These are phyloP conservation scores for Picathartes gymnocephalus DNA, from an alignment of 2,113 vertebrate species.

Conservation along the genomic window DNA sequence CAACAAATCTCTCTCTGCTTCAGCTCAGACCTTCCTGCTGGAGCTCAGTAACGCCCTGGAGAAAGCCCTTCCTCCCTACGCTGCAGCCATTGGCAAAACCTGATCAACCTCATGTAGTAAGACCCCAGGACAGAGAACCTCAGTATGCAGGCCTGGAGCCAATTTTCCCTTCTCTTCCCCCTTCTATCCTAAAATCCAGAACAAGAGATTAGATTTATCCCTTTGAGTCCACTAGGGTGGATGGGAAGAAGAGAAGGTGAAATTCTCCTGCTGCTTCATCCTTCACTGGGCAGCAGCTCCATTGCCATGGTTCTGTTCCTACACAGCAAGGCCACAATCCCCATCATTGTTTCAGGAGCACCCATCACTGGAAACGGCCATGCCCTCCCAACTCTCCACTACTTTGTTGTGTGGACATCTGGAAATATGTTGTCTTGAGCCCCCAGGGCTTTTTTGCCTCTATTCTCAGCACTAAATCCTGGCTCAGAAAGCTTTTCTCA, in stretches of 20 bases:
- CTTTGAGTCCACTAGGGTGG: neutral
- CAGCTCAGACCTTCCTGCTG: neutral
- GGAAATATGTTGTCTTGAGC: neutral
- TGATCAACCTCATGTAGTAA: neutral
- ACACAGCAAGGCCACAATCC: neutral
- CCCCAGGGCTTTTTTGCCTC: conserved; percentile 39
- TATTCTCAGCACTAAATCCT: conserved; percentile 10
- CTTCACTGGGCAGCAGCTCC: rapidly evolving
- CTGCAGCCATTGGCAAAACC: neutral
- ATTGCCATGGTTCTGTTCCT: neutral
- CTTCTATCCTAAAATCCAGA: neutral
- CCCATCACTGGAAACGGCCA: neutral
- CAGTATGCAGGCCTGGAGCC: neutral
- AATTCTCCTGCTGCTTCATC: neutral
- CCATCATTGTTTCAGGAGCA: neutral
- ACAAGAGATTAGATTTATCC: neutral
- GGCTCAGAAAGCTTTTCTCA: neutral
- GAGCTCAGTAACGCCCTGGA: neutral
- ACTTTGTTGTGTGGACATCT: neutral
- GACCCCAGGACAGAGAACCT: neutral
- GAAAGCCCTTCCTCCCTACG: neutral
- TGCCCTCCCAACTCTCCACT: neutral
- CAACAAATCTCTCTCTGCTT: neutral
- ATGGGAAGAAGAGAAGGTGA: neutral
- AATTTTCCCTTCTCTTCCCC: neutral